Evolutionary conservation across 2,888 invertebrate species (phyloP), one percentile per base, ranked within the genome.

Genomic region (Branchipolynoe longqiensis): DNA sequence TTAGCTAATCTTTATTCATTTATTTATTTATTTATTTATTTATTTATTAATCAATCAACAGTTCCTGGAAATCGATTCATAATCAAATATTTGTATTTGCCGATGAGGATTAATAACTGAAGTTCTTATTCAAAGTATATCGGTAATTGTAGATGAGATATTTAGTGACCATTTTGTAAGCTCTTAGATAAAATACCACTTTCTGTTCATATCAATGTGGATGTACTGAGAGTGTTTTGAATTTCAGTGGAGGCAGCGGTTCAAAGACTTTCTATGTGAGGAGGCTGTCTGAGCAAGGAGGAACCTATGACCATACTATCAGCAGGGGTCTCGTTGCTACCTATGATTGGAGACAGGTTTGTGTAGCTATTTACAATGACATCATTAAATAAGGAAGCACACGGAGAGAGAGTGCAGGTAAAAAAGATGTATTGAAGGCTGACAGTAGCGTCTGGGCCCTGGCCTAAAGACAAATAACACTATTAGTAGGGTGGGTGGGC

Each of bases 331-430:
- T n/a, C n/a, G n/a, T n/a, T n/a, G n/a, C n/a, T n/a, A n/a, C n/a
- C n/a, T n/a, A n/a, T n/a, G n/a, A n/a, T n/a, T 69, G 69, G 69
- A 69, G 36, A 69, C 2, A 69, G 69, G 69, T 69, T n/a, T n/a
- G n/a, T n/a, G n/a, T n/a, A n/a, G n/a, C n/a, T n/a, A n/a, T n/a
- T n/a, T n/a, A n/a, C n/a, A n/a, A n/a, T n/a, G n/a, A n/a, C n/a
- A n/a, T n/a, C n/a, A n/a, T n/a, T n/a, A n/a, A n/a, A n/a, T n/a
- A n/a, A n/a, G n/a, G n/a, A n/a, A n/a, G n/a, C n/a, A n/a, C n/a
- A n/a, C n/a, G n/a, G n/a, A n/a, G n/a, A n/a, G n/a, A n/a, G n/a
- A n/a, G n/a, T n/a, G n/a, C n/a, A n/a, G n/a, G n/a, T n/a, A n/a
- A n/a, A n/a, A n/a, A n/a, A n/a, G n/a, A n/a, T n/a, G n/a, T n/a